Evolutionary conservation across 2,888 invertebrate genomes (phyloP).

Genomic region (Microplitis deprimator): DNA sequence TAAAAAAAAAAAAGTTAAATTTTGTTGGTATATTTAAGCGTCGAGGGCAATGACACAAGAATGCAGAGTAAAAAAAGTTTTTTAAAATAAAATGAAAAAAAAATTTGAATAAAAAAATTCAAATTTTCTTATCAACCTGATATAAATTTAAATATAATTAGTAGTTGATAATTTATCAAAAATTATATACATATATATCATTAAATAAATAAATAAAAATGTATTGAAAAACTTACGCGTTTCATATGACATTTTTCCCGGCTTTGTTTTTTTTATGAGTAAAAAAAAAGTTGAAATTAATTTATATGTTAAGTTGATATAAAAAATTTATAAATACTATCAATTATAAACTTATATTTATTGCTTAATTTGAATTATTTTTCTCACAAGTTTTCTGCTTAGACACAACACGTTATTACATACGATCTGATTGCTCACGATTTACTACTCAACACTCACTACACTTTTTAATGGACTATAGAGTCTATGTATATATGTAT

Average conservation of each 20-base stretch:
- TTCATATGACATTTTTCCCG: neutral
- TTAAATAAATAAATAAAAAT: neutral
- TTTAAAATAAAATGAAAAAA: neutral
- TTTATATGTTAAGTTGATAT: neutral
- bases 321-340: no score
- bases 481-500: neutral
- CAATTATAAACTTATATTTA: neutral
- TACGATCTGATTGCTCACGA: neutral
- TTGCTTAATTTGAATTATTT: neutral
- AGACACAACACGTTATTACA: neutral
- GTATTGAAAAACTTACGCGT: neutral
- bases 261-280: neutral
- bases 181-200: no score
- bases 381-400: neutral
- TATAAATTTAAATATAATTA: no score
- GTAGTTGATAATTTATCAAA: no score
- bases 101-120: neutral
- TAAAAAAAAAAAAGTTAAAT: neutral
- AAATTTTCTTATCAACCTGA: neutral
- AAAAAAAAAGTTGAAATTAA: neutral
- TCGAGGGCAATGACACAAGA: neutral
- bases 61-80: neutral
- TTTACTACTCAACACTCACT: neutral
- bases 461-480: neutral
- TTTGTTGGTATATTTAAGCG: conserved; percentile 1